phyloP scores from a whole-genome alignment of 2,888 invertebrate species.

The Eupithecia vulgata region DNA sequence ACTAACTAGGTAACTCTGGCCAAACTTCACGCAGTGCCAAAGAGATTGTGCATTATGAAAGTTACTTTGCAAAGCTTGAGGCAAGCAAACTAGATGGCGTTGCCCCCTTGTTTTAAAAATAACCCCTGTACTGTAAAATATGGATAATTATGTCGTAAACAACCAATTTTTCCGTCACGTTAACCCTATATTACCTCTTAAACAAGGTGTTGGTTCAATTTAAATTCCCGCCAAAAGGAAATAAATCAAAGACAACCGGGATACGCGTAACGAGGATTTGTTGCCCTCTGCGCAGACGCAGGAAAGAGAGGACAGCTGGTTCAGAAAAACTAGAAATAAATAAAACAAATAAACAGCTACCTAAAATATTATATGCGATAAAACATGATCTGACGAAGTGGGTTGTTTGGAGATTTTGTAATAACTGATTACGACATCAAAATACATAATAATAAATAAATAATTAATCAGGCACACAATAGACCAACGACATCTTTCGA shows the following conservation, averaged over 20 bases:
- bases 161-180: conserved; percentile 15
- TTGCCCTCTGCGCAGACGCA: conserved; percentile 21
- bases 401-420: too few relatives aligned
- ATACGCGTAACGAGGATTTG: conserved; percentile 34
- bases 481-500: too few relatives aligned
- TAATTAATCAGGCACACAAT: too few relatives aligned
- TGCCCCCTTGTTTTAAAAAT: not conserved
- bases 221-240: conserved; percentile 28
- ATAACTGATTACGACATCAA: too few relatives aligned
- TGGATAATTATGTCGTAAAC: conserved; percentile 20
- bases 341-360: not conserved
- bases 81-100: not conserved
- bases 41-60: not conserved
- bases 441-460: too few relatives aligned
- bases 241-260: conserved; percentile 33
- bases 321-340: not conserved
- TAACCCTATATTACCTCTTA: conserved; percentile 27
- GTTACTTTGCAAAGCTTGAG: not conserved
- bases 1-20: too few relatives aligned
- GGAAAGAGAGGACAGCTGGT: not conserved
- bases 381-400: too few relatives aligned
- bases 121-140: not conserved
- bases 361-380: not conserved
- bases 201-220: conserved; percentile 32
- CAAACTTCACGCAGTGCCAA: too few relatives aligned